phyloP scores from a whole-genome alignment of 1,140 invertebrate genomes.

The Asbolus verrucosus region DNA sequence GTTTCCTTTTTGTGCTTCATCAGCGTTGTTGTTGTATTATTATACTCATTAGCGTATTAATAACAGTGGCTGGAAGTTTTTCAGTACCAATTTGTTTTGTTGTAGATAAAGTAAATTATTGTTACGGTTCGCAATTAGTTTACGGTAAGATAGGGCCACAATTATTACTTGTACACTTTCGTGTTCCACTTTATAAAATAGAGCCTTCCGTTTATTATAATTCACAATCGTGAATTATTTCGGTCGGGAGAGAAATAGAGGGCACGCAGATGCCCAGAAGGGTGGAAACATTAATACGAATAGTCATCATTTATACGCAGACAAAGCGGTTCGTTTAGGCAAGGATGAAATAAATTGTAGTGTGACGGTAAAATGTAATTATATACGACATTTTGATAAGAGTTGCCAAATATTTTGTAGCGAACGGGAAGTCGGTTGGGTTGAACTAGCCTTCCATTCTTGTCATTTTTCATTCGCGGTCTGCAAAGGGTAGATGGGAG shows the following conservation, averaged over 20 bases:
- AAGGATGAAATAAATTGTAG: conserved; percentile 26
- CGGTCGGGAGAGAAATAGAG: conserved; percentile 7
- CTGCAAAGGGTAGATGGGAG: neutral
- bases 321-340: conserved; percentile 2
- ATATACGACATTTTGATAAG: conserved; percentile 39
- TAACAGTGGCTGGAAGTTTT: no score
- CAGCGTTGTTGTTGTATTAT: no score
- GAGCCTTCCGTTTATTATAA: conserved; percentile 26
- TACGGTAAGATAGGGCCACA: conserved; percentile 12
- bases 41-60: no score
- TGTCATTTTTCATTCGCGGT: conserved; percentile 30
- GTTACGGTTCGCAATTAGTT: conserved; percentile 25
- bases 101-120: conserved; percentile 22
- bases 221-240: conserved; percentile 21
- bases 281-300: conserved; percentile 28
- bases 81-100: neutral
- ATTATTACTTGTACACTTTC: no score
- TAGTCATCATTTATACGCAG: conserved; percentile 33
- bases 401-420: conserved; percentile 41
- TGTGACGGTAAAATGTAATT: conserved; percentile 32
- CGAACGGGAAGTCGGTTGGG: conserved; percentile 11
- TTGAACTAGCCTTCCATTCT: conserved; percentile 7
- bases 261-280: conserved; percentile 20
- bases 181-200: conserved; percentile 23
- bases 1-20: no score